phyloP scores from a whole-genome alignment of 1,140 invertebrate species.

The Melitaea cinxia region DNA sequence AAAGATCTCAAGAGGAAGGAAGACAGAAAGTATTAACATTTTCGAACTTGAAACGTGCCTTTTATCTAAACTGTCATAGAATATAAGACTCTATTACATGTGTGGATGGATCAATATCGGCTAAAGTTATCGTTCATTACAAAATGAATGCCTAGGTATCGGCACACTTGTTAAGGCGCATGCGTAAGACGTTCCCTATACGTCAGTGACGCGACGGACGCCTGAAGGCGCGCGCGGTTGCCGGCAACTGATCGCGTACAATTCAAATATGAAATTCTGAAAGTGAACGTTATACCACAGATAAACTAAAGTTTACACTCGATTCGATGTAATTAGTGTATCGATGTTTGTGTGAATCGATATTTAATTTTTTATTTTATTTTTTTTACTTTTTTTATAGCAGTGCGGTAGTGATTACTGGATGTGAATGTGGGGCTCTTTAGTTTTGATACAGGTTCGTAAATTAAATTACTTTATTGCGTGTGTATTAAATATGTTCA shows the following conservation, averaged over 20 bases:
- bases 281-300: constrained; percentile 31
- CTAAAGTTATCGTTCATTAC: constrained; percentile 59
- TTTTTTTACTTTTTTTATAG: constrained; percentile 53
- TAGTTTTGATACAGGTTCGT: constrained; percentile 65
- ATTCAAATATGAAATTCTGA: constrained; percentile 51
- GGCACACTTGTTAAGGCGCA: constrained; percentile 55
- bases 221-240: constrained; percentile 54
- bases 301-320: constrained; percentile 29
- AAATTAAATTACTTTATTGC: constrained; percentile 72
- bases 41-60: constrained; percentile 54
- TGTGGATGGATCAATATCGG: constrained; percentile 18
- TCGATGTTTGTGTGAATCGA: constrained; percentile 30
- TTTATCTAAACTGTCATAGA: constrained; percentile 31
- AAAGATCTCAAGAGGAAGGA: constrained; percentile 45
- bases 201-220: constrained; percentile 58
- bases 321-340: constrained; percentile 12
- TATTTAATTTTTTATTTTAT: constrained; percentile 51
- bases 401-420: constrained; percentile 48
- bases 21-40: constrained; percentile 51
- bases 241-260: constrained; percentile 46
- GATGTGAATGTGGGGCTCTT: constrained; percentile 42
- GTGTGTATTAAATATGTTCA: constrained; percentile 47
- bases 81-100: constrained; percentile 40
- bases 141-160: constrained; percentile 63
- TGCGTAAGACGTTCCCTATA: constrained; percentile 47